Evolutionary conservation across 2,797 vertebrate species (phyloP).

Genomic region (Naso thynnoides): DNA sequence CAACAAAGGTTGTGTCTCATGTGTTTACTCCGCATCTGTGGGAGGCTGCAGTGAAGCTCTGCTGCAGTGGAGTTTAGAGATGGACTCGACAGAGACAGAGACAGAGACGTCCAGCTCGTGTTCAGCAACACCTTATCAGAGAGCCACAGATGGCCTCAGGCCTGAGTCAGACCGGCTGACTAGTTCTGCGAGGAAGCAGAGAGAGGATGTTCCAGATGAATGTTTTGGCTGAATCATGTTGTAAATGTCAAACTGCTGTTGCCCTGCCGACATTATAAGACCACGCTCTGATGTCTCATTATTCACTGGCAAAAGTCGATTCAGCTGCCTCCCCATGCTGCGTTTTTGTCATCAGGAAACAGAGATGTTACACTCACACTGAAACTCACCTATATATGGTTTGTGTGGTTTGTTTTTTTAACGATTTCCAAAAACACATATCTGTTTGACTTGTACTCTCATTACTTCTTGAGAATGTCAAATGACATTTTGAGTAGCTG

Average conservation of each 20-base stretch:
- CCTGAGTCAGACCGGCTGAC: slow-evolving; percentile 38
- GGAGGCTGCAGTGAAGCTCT: slow-evolving; percentile 1
- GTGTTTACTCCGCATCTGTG: slow-evolving; percentile 41
- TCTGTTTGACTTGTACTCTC: not conserved
- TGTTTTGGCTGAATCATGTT: slow-evolving; percentile 21
- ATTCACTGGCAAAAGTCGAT: not conserved
- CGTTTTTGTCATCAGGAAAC: not conserved
- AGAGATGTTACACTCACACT: not conserved
- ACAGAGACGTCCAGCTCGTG: not conserved
- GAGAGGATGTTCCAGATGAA: not conserved
- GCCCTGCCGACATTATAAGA: not conserved
- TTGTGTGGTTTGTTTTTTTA: not conserved
- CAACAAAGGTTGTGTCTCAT: slow-evolving; percentile 35
- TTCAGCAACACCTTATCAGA: slow-evolving; percentile 53
- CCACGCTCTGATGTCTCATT: not conserved
- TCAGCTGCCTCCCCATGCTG: not conserved
- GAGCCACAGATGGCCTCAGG: slow-evolving; percentile 39
- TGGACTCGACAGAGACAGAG: not conserved
- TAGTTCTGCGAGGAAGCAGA: slow-evolving; percentile 19
- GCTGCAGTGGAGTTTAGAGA: slow-evolving; percentile 7
- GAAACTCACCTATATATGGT: not conserved
- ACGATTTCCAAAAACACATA: not conserved
- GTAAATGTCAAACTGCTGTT: not conserved
- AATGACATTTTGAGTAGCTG: no score
- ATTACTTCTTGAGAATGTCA: no score